Evolutionary conservation across 2,797 vertebrate species (phyloP), one percentile per base, ranked within the genome.

Genomic region (Scolopax rusticola): DNA sequence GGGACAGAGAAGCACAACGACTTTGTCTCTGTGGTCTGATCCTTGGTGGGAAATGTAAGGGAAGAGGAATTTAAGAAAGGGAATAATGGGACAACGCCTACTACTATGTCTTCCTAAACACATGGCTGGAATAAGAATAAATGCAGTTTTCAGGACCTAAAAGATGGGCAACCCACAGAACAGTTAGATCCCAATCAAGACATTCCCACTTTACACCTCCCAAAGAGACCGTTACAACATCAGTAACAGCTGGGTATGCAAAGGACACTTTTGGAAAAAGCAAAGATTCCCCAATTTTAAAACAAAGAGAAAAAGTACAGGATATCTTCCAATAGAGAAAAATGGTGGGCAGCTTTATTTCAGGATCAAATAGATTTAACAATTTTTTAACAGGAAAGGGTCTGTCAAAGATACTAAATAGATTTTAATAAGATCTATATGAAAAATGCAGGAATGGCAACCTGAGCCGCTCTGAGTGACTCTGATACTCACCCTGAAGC

Each of bases 401-500:
- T 57, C 28, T 71, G 15, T 73, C 41, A 57, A 71, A 67, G 16
- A 40, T 23, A 87, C 70, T 11, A 61, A 57, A 65, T 3, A 78
- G 9, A 57, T 69, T 82, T 76, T 48, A 65, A 2, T 73, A 45
- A 33, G 3, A 48, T 28, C 25, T 64, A 3, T 23, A 28, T 59
- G 38, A 85, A 84, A 86, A 89, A 77, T 36, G 7, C 20, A 38
- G 3, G 8, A 28, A 45, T 43, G 23, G 47, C 0, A 3, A 51
- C 36, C 69, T 12, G 14, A 69, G n/a, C 59, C 84, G 32, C 18
- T 79, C 69, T 57, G 74, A 23, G 56, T 63, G 8, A 75, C 74
- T 57, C 43, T 70, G 43, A 63, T 96, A 99, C 99, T 91, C 98
- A 99, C 99, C 98, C 99, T 98, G 96, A 99, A 99, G 48, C 97